These are phyloP conservation scores for Eidolon dupreanum DNA, from an alignment of 2,797 vertebrate species.

Conservation along the genomic window DNA sequence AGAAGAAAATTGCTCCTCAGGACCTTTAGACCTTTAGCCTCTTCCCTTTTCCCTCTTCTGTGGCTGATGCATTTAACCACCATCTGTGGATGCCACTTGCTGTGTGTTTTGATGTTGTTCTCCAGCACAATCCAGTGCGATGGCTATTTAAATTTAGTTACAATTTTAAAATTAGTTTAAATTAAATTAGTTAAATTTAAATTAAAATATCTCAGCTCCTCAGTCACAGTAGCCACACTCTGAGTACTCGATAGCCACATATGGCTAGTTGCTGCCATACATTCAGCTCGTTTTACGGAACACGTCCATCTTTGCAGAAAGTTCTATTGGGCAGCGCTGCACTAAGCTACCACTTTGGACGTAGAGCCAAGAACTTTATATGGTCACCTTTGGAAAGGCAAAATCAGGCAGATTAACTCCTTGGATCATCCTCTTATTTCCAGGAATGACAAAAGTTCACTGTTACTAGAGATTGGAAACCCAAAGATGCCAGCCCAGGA, in stretches of 20 bases:
- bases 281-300: background rate
- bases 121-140: accelerated
- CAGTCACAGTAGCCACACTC: background rate
- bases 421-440: background rate
- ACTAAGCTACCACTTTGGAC: background rate
- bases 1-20: too few relatives aligned
- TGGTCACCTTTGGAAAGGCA: background rate
- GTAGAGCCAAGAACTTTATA: background rate
- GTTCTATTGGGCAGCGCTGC: background rate
- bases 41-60: accelerated
- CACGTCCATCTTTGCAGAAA: accelerated
- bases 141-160: background rate
- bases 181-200: background rate
- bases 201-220: background rate
- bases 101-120: background rate
- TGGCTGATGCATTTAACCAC: accelerated
- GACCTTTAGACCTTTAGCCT: accelerated
- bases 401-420: background rate
- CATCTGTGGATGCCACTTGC: too few relatives aligned
- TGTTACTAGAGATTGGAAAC: background rate
- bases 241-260: background rate
- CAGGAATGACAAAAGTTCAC: background rate
- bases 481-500: background rate
- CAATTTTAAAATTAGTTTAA: background rate
- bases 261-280: accelerated